phyloP scores from a whole-genome alignment of 2,797 vertebrate species.

The Sebastes diploproa region DNA sequence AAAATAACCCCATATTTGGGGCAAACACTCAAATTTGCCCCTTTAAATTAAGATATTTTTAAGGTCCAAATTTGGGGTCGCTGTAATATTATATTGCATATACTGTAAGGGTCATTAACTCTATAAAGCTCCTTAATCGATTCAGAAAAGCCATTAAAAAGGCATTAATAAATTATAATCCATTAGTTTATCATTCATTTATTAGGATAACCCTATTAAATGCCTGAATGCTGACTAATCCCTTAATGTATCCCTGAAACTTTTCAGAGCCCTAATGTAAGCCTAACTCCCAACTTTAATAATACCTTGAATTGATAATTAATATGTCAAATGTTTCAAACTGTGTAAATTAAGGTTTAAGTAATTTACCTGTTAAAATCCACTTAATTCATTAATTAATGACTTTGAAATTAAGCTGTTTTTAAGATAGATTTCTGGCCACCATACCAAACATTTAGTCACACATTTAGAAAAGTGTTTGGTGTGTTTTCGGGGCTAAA shows the following conservation, averaged over 20 bases:
- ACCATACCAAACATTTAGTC: neutral
- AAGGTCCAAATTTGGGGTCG: neutral
- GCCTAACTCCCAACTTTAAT: neutral
- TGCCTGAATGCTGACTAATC: neutral
- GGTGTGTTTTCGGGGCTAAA: no score
- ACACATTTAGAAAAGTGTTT: neutral
- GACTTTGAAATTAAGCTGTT: neutral
- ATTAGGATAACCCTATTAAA: neutral
- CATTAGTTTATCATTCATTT: neutral
- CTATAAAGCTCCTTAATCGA: neutral
- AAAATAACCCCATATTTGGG: neutral
- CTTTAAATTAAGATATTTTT: neutral
- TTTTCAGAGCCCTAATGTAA: neutral
- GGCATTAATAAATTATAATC: neutral
- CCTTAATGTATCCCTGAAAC: neutral
- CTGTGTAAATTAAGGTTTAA: neutral
- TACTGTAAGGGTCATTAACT: neutral
- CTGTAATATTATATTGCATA: neutral
- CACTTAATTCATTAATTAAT: neutral
- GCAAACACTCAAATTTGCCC: fast-evolving
- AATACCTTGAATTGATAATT: neutral
- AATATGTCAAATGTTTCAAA: neutral
- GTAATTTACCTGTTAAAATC: neutral
- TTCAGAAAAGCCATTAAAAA: neutral
- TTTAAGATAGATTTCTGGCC: neutral